Conservation (phyloP, 2,113 vertebrate genomes). For the Syngnathus floridae region DNA sequence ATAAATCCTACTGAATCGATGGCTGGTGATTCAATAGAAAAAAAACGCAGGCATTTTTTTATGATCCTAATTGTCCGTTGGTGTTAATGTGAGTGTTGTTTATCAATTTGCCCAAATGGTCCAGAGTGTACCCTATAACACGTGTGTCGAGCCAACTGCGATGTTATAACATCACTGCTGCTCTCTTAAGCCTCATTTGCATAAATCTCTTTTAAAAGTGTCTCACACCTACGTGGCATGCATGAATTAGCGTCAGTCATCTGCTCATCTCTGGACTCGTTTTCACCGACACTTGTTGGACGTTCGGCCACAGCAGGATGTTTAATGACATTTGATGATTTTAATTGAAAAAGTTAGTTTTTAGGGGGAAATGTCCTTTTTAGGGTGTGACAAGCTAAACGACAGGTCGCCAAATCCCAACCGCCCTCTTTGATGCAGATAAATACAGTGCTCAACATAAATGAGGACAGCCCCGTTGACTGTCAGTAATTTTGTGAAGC, state of each 20-base stretch:
- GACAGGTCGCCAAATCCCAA: background rate
- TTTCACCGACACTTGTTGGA: background rate
- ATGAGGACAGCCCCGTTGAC: background rate
- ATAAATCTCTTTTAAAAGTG: background rate
- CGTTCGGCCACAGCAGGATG: background rate
- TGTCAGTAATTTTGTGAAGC: background rate
- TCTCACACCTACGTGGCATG: background rate
- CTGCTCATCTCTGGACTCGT: background rate
- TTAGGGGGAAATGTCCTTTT: background rate
- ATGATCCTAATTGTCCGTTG: background rate
- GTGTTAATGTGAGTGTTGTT: background rate
- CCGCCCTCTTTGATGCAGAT: background rate
- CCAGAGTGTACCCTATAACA: background rate
- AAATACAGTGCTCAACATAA: background rate
- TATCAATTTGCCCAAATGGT: background rate
- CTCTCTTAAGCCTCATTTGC: constrained; percentile 1
- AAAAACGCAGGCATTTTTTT: background rate
- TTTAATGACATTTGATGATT: background rate
- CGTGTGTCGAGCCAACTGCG: background rate
- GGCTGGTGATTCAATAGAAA: background rate
- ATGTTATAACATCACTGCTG: constrained; percentile 2
- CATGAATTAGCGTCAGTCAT: background rate
- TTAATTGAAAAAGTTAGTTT: background rate
- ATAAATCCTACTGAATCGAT: background rate
- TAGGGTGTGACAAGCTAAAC: background rate